Base-by-base conservation (phyloP, 2,113 vertebrate genomes). In the Cinclus mexicanus region DNA sequence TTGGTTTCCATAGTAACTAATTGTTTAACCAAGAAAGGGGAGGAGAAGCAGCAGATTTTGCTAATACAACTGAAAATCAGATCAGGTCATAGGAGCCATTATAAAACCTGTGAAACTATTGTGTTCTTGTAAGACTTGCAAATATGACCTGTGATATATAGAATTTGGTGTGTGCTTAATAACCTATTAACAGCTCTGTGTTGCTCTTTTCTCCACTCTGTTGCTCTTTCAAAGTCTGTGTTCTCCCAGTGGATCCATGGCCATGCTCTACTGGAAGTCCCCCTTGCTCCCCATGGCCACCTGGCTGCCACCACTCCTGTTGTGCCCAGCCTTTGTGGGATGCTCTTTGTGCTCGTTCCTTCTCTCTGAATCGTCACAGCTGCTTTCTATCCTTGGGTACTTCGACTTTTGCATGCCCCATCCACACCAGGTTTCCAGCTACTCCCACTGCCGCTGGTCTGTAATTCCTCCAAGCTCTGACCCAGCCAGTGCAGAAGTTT, bases 1-100 rank as follows among this genome's bases (percentile, higher is more conserved):
- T 72, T 82, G 70, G 71, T 96, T 95, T 55, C 95, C 82, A 77
- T 26, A 50, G 89, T 31, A 77, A 91, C 82, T 67, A 77, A 91
- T 95, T 79, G 78, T 74, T 95, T 90, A 85, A 83, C 59, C 12
- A 56, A 29, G 74, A 53, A 64, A 75, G 10, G 4, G 20, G 11
- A 22, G 52, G 24, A 68, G 44, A 15, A 61, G 70, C 53, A 72
- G 35, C 67, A 83, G 78, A 57, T 63, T 91, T 94, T 80, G 77
- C 17, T 79, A 76, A 25, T 13, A 46, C 6, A 75, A 20, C 22
- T 56, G 77, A 71, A 81, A 91, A 56, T 25, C 31, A 77, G 59
- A 69, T 52, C 33, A 37, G 20, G 42, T 88, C 14, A 19, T 33
- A 25, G 26, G 49, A 60, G 69, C 4, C 8, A 28, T 44, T 20